Evolutionary conservation across 2,797 vertebrate species (phyloP).

Genomic region (Hippopotamyrus pictus): DNA sequence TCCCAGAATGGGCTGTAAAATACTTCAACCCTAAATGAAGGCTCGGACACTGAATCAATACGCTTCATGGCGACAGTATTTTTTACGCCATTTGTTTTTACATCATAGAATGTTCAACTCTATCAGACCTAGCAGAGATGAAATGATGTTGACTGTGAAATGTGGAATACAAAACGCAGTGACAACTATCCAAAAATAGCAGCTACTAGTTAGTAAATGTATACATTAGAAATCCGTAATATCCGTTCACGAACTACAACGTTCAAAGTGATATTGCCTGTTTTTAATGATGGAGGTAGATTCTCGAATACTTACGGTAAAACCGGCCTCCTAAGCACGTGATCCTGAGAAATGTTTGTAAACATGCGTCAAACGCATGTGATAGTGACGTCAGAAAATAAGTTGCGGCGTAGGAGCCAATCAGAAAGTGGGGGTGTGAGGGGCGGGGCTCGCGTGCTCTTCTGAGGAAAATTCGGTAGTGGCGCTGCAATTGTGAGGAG

Average conservation of each 20-base stretch:
- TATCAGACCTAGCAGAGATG: not conserved
- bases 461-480: conserved; percentile 57
- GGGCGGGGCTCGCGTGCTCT: conserved; percentile 53
- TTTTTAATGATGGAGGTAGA: not conserved
- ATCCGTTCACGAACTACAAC: not conserved
- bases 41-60: not conserved
- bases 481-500: conserved; percentile 28
- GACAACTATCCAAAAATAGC: not conserved
- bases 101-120: not conserved
- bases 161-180: not conserved
- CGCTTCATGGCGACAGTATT: not conserved
- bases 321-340: conserved; percentile 31
- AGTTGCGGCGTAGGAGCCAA: conserved; percentile 44
- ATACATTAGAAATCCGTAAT: not conserved
- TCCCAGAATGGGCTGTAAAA: not conserved
- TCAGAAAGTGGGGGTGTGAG: conserved; percentile 60
- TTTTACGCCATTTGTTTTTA: not conserved
- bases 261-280: not conserved
- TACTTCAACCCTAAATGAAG: not conserved
- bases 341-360: conserved; percentile 58
- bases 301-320: conserved; percentile 21
- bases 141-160: not conserved
- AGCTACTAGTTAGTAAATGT: not conserved
- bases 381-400: conserved; percentile 43
- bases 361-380: conserved; percentile 70